Percentiles rank a stretch among this genome's conserved stretches.
phyloP scores from a whole-genome alignment of 2,113 vertebrate genomes.

The Melospiza georgiana region DNA sequence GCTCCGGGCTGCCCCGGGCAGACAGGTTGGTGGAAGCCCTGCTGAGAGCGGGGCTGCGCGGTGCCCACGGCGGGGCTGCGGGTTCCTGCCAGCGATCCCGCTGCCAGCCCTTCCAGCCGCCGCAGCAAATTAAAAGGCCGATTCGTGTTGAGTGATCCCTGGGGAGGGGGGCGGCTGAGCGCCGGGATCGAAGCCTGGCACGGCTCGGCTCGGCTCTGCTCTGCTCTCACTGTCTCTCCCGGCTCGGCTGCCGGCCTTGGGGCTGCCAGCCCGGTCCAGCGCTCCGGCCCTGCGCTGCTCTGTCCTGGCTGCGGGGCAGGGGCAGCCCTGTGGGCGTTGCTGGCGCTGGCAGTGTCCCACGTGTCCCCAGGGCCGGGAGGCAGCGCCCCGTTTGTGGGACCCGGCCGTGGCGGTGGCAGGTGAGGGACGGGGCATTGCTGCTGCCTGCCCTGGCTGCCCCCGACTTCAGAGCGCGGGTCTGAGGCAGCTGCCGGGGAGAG shows the following conservation, averaged over 20 bases:
- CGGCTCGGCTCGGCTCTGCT: neutral
- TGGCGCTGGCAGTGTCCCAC: neutral
- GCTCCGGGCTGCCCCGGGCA: neutral
- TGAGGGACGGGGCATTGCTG: neutral
- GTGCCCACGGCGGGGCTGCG: conserved; percentile 19
- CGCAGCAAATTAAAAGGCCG: conserved; percentile 81
- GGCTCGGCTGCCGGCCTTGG: neutral
- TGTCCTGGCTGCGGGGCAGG: neutral
- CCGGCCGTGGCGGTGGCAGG: rapidly evolving
- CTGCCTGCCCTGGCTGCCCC: neutral
- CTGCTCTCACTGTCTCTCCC: neutral
- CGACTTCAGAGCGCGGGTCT: neutral
- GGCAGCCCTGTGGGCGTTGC: neutral
- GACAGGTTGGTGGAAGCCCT: neutral
- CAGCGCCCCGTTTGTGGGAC: neutral
- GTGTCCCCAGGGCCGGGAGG: neutral
- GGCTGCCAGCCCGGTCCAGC: neutral
- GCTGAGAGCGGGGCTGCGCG: neutral
- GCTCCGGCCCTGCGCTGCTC: neutral
- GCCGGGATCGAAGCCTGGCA: conserved; percentile 63
- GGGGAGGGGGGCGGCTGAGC: conserved; percentile 64
- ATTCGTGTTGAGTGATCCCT: conserved; percentile 78
- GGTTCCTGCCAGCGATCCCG: conserved; percentile 64
- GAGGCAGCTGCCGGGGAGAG: neutral
- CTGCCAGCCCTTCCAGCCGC: conserved; percentile 68